Conservation (phyloP, 2,797 vertebrate species). For the Sebastes goodei region DNA sequence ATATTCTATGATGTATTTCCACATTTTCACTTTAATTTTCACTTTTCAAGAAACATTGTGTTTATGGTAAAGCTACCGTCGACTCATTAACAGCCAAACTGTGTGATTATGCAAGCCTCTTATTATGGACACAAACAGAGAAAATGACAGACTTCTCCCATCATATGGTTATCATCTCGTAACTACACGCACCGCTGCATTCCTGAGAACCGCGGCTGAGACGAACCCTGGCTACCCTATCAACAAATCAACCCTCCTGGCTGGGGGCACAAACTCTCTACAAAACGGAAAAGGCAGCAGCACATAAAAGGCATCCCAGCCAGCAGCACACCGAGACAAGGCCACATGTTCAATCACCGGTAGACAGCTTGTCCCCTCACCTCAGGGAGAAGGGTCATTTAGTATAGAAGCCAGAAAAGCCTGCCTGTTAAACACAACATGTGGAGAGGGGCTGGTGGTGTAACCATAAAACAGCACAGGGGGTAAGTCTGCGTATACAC, state of each 20-base stretch:
- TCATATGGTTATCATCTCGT: slow-evolving; percentile 5
- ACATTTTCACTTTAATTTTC: neutral
- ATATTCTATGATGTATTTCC: neutral
- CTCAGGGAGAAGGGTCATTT: slow-evolving; percentile 46
- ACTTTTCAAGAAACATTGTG: neutral
- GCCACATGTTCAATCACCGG: slow-evolving; percentile 60
- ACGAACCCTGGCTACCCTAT: slow-evolving; percentile 40
- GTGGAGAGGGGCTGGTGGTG: slow-evolving; percentile 23
- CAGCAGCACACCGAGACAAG: slow-evolving; percentile 45
- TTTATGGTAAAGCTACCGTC: neutral
- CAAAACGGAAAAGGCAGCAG: slow-evolving; percentile 4
- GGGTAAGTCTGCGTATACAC: slow-evolving; percentile 6
- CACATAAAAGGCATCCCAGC: slow-evolving; percentile 73
- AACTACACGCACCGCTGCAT: slow-evolving; percentile 9
- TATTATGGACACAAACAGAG: slow-evolving; percentile 41
- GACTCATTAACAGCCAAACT: slow-evolving; percentile 27
- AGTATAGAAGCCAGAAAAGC: slow-evolving; percentile 22
- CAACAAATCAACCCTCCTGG: slow-evolving; percentile 49
- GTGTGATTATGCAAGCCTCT: slow-evolving; percentile 27
- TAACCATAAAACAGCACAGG: slow-evolving; percentile 51
- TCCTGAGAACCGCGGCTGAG: slow-evolving; percentile 24
- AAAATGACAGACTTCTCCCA: slow-evolving; percentile 21
- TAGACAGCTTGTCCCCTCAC: slow-evolving; percentile 37
- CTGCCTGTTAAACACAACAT: slow-evolving; percentile 59
- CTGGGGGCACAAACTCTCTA: slow-evolving; percentile 15